A percentile compares a stretch with the other conserved stretches of the same genome.
phyloP scores from a whole-genome alignment of 2,113 vertebrate genomes.

The Trichechus manatus region DNA sequence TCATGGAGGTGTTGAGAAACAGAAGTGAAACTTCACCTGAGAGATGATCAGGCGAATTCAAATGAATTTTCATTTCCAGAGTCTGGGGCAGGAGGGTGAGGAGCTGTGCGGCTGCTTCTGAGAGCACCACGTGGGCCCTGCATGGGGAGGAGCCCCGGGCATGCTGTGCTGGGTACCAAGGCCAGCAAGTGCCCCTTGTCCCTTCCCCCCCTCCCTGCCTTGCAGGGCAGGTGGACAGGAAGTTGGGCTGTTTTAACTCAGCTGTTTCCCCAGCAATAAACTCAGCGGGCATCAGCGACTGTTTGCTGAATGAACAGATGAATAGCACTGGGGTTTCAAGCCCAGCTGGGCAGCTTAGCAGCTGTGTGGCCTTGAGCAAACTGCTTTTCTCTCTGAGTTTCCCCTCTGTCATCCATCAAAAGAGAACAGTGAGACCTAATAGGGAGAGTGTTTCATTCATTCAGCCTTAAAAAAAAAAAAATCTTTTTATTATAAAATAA shows the following conservation, averaged over 20 bases:
- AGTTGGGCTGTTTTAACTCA: slow-evolving; percentile 26
- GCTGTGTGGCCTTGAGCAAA: neutral
- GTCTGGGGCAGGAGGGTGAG: neutral
- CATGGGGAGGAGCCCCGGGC: neutral
- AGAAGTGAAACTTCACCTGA: slow-evolving; percentile 53
- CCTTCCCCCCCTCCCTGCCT: fast-evolving
- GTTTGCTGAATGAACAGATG: neutral
- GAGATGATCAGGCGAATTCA: neutral
- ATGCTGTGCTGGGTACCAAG: neutral
- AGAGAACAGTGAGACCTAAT: neutral
- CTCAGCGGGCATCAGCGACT: neutral
- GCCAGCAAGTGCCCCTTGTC: neutral
- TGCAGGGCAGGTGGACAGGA: neutral
- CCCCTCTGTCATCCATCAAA: neutral
- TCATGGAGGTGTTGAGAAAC: slow-evolving; percentile 19
- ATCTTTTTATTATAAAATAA: neutral
- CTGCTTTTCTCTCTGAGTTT: slow-evolving; percentile 18
- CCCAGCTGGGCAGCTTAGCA: neutral
- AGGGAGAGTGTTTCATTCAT: neutral
- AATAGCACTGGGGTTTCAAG: neutral
- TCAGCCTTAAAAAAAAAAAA: neutral
- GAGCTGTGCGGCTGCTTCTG: neutral
- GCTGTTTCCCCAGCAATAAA: neutral
- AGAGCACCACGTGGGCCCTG: neutral
- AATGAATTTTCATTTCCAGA: neutral